These are phyloP conservation scores for Tenthredo livida DNA, from an alignment of 2,888 invertebrate species.

Conservation along the genomic window DNA sequence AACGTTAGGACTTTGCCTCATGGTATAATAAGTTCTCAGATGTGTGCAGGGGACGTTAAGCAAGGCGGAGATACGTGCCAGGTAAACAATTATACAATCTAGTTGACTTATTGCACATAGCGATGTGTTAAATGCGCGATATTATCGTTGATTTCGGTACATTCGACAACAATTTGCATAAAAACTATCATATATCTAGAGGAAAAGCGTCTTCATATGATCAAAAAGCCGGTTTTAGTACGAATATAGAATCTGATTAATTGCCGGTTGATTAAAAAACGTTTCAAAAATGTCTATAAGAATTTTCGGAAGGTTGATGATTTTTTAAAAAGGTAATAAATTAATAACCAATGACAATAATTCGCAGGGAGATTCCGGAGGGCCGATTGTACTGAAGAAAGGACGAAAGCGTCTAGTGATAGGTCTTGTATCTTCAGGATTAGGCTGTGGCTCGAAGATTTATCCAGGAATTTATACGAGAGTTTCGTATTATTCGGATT, in stretches of 20 bases:
- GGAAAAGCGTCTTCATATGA: background rate
- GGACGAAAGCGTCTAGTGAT: constrained; percentile 57
- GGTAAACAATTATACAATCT: constrained; percentile 51
- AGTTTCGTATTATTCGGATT: constrained; percentile 59
- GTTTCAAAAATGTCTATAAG: background rate
- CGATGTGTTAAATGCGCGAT: background rate
- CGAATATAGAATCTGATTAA: background rate
- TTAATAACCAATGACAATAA: background rate
- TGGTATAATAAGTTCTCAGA: constrained; percentile 42
- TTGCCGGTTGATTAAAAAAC: background rate
- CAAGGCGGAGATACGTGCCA: constrained; percentile 59
- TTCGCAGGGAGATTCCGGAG: constrained; percentile 64
- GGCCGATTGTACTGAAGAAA: constrained; percentile 60
- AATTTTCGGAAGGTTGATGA: background rate
- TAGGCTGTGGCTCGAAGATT: constrained; percentile 61
- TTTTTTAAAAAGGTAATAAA: background rate
- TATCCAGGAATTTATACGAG: constrained; percentile 63
- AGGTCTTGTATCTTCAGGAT: constrained; percentile 63
- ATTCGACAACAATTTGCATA: background rate
- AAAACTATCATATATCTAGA: background rate
- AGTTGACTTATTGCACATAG: background rate
- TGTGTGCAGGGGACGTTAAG: constrained; percentile 24
- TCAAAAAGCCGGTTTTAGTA: background rate
- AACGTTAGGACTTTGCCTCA: constrained; percentile 58
- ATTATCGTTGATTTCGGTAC: constrained; percentile 1